These are phyloP conservation scores for Orchestia grillus DNA, from an alignment of 1,140 invertebrate species.

Conservation along the genomic window DNA sequence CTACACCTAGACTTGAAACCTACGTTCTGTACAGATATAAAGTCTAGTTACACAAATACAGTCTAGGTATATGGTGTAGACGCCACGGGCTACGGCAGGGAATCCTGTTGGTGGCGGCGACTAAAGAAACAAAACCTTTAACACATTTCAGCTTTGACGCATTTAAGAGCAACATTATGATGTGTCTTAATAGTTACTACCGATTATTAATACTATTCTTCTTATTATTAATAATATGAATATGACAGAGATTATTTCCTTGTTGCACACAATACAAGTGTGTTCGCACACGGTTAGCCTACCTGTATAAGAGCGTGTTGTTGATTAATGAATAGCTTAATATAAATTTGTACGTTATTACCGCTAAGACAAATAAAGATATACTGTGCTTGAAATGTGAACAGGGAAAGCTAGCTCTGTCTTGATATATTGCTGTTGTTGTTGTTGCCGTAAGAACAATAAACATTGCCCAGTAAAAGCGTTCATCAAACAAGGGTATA, in stretches of 20 bases:
- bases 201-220: constrained; percentile 12
- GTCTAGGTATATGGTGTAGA: background rate
- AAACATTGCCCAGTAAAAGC: constrained; percentile 16
- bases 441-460: constrained; percentile 34
- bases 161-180: constrained; percentile 42
- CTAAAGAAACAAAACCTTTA: background rate
- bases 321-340: constrained; percentile 47
- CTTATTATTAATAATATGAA: background rate
- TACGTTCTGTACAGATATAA: background rate
- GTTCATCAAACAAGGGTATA: background rate
- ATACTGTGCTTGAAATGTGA: background rate
- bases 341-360: constrained; percentile 50
- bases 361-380: background rate
- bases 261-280: background rate
- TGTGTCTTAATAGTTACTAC: constrained; percentile 43
- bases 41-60: background rate
- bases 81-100: background rate
- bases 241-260: background rate
- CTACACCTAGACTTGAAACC: background rate
- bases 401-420: background rate
- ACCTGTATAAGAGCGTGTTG: constrained; percentile 22
- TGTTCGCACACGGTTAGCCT: background rate
- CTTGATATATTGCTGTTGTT: constrained; percentile 33
- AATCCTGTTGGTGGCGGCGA: background rate
- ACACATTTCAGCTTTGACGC: constrained; percentile 2